These are phyloP conservation scores for Drosophila putrida DNA, from an alignment of 2,888 invertebrate species.

Conservation along the genomic window DNA sequence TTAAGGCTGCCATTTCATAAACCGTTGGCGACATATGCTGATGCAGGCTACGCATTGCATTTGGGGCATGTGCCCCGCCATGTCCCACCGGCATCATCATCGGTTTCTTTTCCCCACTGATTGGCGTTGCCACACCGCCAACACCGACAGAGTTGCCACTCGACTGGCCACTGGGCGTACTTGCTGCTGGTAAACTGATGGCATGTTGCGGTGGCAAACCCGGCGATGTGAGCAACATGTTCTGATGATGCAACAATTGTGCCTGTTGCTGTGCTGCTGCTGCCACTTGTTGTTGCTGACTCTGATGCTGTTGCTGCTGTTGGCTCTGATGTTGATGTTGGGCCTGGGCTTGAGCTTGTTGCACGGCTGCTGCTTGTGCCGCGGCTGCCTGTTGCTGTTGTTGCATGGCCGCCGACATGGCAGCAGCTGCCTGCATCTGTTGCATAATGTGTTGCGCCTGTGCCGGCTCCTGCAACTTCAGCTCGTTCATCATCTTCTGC, in stretches of 20 bases:
- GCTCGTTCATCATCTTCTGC: slow-evolving; percentile 92
- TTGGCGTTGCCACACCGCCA: slow-evolving; percentile 8
- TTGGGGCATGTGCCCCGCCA: slow-evolving; percentile 89
- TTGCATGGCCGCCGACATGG: slow-evolving; percentile 85
- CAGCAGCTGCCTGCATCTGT: slow-evolving; percentile 86
- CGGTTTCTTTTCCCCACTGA: slow-evolving; percentile 85
- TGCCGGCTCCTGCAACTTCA: slow-evolving; percentile 90
- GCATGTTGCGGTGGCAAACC: slow-evolving; percentile 92
- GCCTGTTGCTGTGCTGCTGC: slow-evolving; percentile 73
- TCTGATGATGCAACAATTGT: slow-evolving; percentile 82
- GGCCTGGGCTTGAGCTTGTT: slow-evolving; percentile 83
- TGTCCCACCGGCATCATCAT: slow-evolving; percentile 88
- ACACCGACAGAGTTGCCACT: slow-evolving; percentile 15
- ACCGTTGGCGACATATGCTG: slow-evolving; percentile 97
- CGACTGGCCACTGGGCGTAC: slow-evolving; percentile 70
- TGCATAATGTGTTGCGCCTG: slow-evolving; percentile 88
- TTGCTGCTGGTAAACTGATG: slow-evolving; percentile 88
- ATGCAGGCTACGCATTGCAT: slow-evolving; percentile 90
- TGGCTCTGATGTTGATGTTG: slow-evolving; percentile 70
- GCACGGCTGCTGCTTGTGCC: slow-evolving; percentile 54
- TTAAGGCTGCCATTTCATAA: slow-evolving; percentile 98
- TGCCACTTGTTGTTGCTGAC: slow-evolving; percentile 82
- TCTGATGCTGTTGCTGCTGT: slow-evolving; percentile 68
- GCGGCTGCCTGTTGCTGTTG: slow-evolving; percentile 76
- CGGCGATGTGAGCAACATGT: slow-evolving; percentile 90